Evolutionary conservation across 53 echinoderm and acorn worm genomes (phyloP), one percentile per base, ranked within the genome.

Genomic region (Luidia sarsii): DNA sequence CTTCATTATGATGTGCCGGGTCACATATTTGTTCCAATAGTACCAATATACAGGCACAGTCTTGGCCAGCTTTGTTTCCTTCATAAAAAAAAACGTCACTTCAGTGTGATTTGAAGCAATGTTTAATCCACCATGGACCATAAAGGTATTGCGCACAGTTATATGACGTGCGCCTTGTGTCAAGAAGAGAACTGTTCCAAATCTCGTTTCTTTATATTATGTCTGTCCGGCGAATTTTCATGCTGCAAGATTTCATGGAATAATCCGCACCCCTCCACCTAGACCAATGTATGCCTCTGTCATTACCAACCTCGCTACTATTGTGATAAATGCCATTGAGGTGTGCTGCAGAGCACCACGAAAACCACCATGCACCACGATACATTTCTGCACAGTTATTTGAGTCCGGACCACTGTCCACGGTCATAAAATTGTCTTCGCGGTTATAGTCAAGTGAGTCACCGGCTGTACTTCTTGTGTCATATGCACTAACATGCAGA

Each of bases 321-420:
- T 41, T 19, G 68, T 68, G 28, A 33, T 65, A 80, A 7, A 18
- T 2, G 33, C 50, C 81, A 65, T 80, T 80, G 3, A 80, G 48
- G 35, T 65, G 48, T 35, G 48, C 65, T 1, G 3, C 21, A 1
- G 0, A 24, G 50, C 67, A 80, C 15, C 6, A 6, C 5, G 39
- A 3, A 39, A 79, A 60, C 60, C 49, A 48, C 80, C 80, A 80
- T 46, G 65, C 80, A 0, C 63, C 80, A 19, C n/a, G 1, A 19
- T 43, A 33, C 4, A 3, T 15, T 41, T 41, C 6, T 65, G 65
- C 48, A 48, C 65, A 80, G 27, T 46, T 0, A 0, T 16, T 3
- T 2, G 70, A 41, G 16, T 45, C 62, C 43, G 34, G 23, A 18
- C 62, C 79, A 20, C 15, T 39, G 30, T 62, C 63, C 29, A 41